These are phyloP conservation scores for Drosophila navojoa DNA, from an alignment of 1,140 invertebrate genomes.

Conservation along the genomic window DNA sequence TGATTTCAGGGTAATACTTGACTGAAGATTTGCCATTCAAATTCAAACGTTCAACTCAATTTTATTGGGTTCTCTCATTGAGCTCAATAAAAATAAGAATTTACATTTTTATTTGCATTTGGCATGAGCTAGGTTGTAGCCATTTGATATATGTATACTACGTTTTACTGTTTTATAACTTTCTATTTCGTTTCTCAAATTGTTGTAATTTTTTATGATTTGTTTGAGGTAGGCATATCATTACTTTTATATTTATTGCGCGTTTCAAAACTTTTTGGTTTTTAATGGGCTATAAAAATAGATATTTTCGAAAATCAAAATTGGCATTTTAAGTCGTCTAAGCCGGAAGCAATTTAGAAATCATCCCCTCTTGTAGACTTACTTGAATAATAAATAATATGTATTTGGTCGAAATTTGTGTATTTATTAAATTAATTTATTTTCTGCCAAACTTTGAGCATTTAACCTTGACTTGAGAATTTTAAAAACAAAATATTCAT, in stretches of 20 bases:
- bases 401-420: too few relatives aligned
- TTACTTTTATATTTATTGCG: conserved; percentile 23
- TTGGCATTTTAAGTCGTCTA: background rate
- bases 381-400: too few relatives aligned
- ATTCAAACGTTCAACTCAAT: background rate
- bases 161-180: conserved; percentile 12
- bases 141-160: background rate
- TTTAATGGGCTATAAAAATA: background rate
- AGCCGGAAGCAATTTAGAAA: background rate
- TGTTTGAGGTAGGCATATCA: conserved; percentile 6
- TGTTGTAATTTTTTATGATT: conserved; percentile 20
- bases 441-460: background rate
- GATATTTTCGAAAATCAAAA: background rate
- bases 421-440: background rate
- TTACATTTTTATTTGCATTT: conserved; percentile 22
- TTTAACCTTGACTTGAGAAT: background rate
- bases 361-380: background rate
- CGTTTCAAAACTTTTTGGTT: background rate
- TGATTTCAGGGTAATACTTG: background rate
- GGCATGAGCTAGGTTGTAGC: background rate
- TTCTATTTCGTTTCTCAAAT: conserved; percentile 10
- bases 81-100: conserved; percentile 11
- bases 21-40: background rate
- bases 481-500: background rate
- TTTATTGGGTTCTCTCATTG: conserved; percentile 6